phyloP scores from a whole-genome alignment of 2,888 invertebrate genomes.

The Caenorhabditis wallacei region DNA sequence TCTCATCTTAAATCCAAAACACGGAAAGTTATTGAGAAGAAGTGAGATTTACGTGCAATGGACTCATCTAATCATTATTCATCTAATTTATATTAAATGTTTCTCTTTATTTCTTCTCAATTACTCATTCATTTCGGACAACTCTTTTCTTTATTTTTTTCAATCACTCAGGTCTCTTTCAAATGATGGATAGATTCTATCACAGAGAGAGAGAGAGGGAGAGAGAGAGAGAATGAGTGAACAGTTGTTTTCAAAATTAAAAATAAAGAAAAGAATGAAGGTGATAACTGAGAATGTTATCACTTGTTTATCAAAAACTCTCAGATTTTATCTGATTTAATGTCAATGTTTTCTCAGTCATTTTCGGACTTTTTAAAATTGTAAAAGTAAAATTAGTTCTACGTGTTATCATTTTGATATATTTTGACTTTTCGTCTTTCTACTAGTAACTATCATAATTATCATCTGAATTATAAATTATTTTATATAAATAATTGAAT shows the following conservation, averaged over 20 bases:
- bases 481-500: constrained; percentile 3
- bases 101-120: constrained; percentile 16
- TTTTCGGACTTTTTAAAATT: not conserved
- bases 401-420: not conserved
- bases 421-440: constrained; percentile 20
- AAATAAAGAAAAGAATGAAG: constrained; percentile 12
- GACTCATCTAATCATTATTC: constrained; percentile 48
- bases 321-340: constrained; percentile 5
- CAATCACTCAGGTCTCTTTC: constrained; percentile 12
- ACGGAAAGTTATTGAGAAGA: constrained; percentile 17
- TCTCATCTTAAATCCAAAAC: constrained; percentile 37
- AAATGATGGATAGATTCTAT: constrained; percentile 37
- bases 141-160: constrained; percentile 15
- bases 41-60: constrained; percentile 44
- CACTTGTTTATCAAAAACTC: constrained; percentile 24
- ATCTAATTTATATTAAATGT: constrained; percentile 53
- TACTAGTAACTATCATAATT: constrained; percentile 17
- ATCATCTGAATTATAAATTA: constrained; percentile 24
- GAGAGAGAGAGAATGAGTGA: too few species aligned
- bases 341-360: not conserved
- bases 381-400: not conserved
- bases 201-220: too few species aligned
- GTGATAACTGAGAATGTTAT: constrained; percentile 33
- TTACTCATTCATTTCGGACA: constrained; percentile 43
- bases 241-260: constrained; percentile 25